phyloP scores from a whole-genome alignment of 2,888 invertebrate genomes.

The Pherbina coryleti region DNA sequence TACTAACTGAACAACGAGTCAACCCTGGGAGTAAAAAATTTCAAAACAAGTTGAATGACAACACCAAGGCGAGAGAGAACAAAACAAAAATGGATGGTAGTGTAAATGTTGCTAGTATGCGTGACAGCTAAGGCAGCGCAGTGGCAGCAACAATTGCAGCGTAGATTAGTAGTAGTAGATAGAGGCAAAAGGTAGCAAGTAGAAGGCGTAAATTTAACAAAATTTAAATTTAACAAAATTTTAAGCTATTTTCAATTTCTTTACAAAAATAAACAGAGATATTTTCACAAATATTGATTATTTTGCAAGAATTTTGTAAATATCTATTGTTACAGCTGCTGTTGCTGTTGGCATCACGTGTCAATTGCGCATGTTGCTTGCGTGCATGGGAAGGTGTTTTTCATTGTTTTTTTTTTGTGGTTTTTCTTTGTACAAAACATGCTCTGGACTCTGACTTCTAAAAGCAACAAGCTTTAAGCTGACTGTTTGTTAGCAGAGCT shows the following conservation, averaged over 20 bases:
- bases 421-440: not conserved
- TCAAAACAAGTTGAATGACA: not conserved
- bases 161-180: not conserved
- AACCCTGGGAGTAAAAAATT: not conserved
- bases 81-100: not conserved
- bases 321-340: not conserved
- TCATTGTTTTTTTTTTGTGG: not conserved
- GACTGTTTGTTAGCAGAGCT: not conserved
- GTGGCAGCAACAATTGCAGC: not conserved
- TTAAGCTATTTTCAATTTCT: not conserved
- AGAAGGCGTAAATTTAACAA: not conserved
- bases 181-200: not conserved
- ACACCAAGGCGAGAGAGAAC: not conserved
- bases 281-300: not conserved
- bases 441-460: conserved; percentile 14
- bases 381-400: not conserved
- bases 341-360: not conserved
- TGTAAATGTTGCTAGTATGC: not conserved
- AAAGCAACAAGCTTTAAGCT: not conserved
- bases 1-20: not conserved
- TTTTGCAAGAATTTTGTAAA: not conserved
- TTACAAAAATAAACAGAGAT: not conserved
- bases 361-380: conserved; percentile 25
- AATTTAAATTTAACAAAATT: not conserved
- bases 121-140: conserved; percentile 7